These are phyloP conservation scores for Austrolebias charrua DNA, from an alignment of 2,797 vertebrate species.

Conservation along the genomic window DNA sequence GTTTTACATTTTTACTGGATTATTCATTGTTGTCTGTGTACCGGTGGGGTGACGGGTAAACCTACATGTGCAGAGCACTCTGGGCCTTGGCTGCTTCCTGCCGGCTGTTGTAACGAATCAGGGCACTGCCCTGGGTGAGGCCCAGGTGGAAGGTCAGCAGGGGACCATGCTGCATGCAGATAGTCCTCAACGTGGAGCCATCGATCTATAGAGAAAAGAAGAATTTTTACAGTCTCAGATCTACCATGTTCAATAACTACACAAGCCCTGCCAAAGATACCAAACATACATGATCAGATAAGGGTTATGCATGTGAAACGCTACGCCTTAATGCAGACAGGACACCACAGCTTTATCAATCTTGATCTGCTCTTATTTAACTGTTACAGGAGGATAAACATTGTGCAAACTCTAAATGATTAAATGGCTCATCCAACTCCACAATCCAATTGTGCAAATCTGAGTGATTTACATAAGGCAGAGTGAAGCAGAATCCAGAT, in stretches of 20 bases:
- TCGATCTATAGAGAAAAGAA: slow-evolving; percentile 84
- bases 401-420: slow-evolving; percentile 50
- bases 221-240: background rate
- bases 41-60: slow-evolving; percentile 23
- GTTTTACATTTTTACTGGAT: slow-evolving; percentile 4
- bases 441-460: slow-evolving; percentile 60
- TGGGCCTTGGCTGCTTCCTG: slow-evolving; percentile 99
- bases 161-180: slow-evolving; percentile 99
- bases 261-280: slow-evolving; percentile 13
- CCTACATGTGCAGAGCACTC: slow-evolving; percentile 97
- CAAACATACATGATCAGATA: slow-evolving; percentile 10
- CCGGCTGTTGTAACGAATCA: slow-evolving; percentile 97
- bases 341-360: slow-evolving; percentile 1
- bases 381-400: slow-evolving; percentile 6
- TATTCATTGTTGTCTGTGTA: background rate
- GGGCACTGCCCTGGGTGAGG: slow-evolving; percentile 97
- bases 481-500: slow-evolving; percentile 3
- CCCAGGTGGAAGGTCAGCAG: slow-evolving; percentile 99
- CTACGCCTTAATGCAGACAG: slow-evolving; percentile 7
- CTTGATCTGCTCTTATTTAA: slow-evolving; percentile 8
- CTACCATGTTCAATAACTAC: too few species aligned
- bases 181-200: slow-evolving; percentile 96
- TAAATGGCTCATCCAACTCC: slow-evolving; percentile 56
- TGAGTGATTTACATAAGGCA: slow-evolving; percentile 46
- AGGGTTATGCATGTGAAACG: slow-evolving; percentile 9